These are phyloP conservation scores for Carassius gibelio DNA, from an alignment of 2,113 vertebrate species.

Conservation along the genomic window DNA sequence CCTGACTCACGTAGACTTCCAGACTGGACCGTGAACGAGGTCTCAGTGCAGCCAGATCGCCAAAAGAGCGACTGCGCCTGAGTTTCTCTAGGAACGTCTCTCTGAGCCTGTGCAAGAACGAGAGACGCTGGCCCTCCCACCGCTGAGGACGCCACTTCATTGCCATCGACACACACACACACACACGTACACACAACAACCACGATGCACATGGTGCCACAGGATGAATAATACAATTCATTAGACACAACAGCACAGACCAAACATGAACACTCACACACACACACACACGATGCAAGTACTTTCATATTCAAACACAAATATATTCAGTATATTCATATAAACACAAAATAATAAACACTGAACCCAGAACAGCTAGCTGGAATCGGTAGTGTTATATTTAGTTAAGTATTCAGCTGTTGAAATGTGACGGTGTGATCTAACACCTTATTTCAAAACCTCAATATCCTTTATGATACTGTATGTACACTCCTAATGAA, in stretches of 20 bases:
- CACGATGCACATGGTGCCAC: conserved; percentile 14
- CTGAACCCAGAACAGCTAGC: background rate
- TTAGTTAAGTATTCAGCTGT: background rate
- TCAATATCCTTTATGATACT: background rate
- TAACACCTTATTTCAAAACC: background rate
- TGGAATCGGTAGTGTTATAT: background rate
- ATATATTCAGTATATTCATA: too few species aligned
- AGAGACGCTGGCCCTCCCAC: conserved; percentile 82
- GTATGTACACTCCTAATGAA: background rate
- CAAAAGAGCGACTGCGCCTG: conserved; percentile 90
- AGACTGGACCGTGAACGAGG: conserved; percentile 88
- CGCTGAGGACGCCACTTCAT: conserved; percentile 87
- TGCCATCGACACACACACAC: conserved; percentile 65
- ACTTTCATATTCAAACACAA: background rate
- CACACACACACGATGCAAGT: background rate
- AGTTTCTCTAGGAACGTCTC: conserved; percentile 93
- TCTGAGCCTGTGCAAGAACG: conserved; percentile 89
- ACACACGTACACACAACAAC: conserved; percentile 50
- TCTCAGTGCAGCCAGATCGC: conserved; percentile 92
- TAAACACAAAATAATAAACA: background rate
- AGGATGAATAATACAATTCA: conserved; percentile 33
- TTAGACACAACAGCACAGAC: conserved; percentile 14
- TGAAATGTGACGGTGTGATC: background rate
- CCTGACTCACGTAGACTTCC: conserved; percentile 93
- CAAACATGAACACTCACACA: conserved; percentile 18